Evolutionary conservation across 2,113 vertebrate species (phyloP), one percentile per base, ranked within the genome.

Genomic region (Erpornis zantholeuca): DNA sequence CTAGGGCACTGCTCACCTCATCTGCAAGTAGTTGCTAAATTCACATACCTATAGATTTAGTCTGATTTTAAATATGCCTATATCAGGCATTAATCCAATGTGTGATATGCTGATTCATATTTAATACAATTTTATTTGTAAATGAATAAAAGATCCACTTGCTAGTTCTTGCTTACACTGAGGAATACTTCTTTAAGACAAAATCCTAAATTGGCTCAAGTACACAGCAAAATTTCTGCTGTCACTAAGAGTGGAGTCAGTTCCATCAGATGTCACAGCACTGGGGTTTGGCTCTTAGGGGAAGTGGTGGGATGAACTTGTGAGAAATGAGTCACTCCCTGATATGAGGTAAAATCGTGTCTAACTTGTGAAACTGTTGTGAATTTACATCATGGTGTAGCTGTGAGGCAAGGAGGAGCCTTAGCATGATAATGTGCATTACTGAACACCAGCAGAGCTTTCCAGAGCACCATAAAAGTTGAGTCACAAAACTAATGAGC

Each of bases 401-500:
- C 29, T 91, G 35, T 28, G 36, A 31, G 64, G 53, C 3, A 66
- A 71, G 68, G 22, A 85, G 18, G 31, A 79, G 31, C n/a, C 25
- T 82, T 42, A 80, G 27, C 10, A 7, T 50, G 22, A n/a, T 19
- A 24, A 77, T 50, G 22, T 15, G 5, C 59, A 60, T 50, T 44
- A n/a, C 44, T 59, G 68, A 86, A 21, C 33, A 88, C 75, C 64
- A 86, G 35, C 0, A 81, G 33, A 90, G 38, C 60, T 86, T 93
- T 76, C 71, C 36, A 66, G 68, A 83, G 28, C 54, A 79, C 18
- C 33, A 29, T 50, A 70, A 78, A 80, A 90, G 65, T 27, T 79
- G 64, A 93, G 56, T 60, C 60, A 90, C 64, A 88, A 76, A 96
- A 73, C 68, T 53, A 86, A 92, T 54, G 90, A 96, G 33, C 40